Percentiles rank a stretch among this genome's conserved stretches.
These are phyloP conservation scores for Antheraea mylitta DNA, from an alignment of 1,140 invertebrate genomes.

Conservation along the genomic window DNA sequence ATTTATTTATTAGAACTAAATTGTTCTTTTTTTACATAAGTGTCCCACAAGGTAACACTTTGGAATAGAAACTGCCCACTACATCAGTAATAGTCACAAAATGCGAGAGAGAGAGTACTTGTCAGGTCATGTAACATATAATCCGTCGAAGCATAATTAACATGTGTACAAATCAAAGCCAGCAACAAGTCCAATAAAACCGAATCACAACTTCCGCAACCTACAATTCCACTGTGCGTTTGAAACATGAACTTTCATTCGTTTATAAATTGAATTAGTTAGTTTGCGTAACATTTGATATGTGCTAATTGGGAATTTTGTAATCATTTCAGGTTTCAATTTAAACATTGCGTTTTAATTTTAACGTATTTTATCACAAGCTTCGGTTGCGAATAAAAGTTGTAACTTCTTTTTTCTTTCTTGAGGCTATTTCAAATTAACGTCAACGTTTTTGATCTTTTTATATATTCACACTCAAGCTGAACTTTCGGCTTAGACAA, in stretches of 20 bases:
- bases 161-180: background rate
- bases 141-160: background rate
- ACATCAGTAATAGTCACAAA: too few species aligned
- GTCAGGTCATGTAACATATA: background rate
- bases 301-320: conserved; percentile 1
- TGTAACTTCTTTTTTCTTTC: too few species aligned
- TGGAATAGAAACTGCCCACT: background rate
- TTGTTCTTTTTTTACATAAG: too few species aligned
- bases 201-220: conserved; percentile 7
- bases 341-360: conserved; percentile 9
- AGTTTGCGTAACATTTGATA: conserved; percentile 10
- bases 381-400: too few species aligned
- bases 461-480: too few species aligned
- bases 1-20: too few species aligned
- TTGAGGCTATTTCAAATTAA: too few species aligned
- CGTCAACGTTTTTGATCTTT: too few species aligned
- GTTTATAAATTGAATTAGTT: conserved; percentile 12
- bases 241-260: conserved; percentile 7
- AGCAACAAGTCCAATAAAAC: background rate
- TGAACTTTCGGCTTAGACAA: too few species aligned
- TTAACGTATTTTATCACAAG: background rate
- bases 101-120: too few species aligned
- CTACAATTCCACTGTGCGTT: conserved; percentile 6
- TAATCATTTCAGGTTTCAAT: conserved; percentile 10
- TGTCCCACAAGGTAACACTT: too few species aligned